Percentiles rank a stretch among this genome's conserved stretches.
Evolutionary conservation across 1,140 invertebrate genomes (phyloP).

Genomic region (Aphelenchoides fujianensis): DNA sequence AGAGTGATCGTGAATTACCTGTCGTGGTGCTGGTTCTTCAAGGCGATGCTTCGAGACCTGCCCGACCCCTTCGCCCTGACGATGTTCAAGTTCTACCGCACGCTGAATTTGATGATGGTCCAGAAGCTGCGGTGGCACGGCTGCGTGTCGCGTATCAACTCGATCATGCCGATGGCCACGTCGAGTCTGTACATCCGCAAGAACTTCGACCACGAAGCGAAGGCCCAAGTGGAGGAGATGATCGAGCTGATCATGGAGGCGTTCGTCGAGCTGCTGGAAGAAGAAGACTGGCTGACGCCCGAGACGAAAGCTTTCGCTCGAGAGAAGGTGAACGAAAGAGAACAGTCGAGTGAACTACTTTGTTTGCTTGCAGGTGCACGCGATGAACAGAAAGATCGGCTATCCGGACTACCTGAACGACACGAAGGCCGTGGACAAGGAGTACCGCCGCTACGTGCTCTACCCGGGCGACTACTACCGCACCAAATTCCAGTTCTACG

Average conservation of each 20-base stretch:
- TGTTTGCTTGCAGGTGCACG: constrained; percentile 14
- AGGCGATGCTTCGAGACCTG: constrained; percentile 55
- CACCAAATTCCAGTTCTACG: constrained; percentile 62
- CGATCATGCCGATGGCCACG: constrained; percentile 60
- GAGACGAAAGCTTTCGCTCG: constrained; percentile 80
- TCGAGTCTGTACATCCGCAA: constrained; percentile 61
- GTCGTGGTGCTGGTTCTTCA: constrained; percentile 62
- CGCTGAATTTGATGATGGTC: constrained; percentile 60
- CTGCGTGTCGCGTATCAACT: constrained; percentile 60
- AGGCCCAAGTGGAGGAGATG: constrained; percentile 69
- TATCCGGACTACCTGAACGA: constrained; percentile 66
- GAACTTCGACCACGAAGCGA: constrained; percentile 62
- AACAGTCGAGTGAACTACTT: too few relatives aligned
- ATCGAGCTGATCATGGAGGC: constrained; percentile 80
- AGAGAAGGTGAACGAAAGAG: constrained; percentile 64
- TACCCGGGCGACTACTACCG: constrained; percentile 55
- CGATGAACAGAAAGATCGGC: constrained; percentile 31
- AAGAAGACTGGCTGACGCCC: constrained; percentile 86
- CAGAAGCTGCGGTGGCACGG: constrained; percentile 62
- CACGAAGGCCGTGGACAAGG: constrained; percentile 61
- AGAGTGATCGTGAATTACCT: constrained; percentile 59
- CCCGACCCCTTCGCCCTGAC: constrained; percentile 61
- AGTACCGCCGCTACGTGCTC: constrained; percentile 60
- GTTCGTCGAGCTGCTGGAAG: constrained; percentile 78
- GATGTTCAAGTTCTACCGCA: constrained; percentile 62